Base-by-base conservation (phyloP, 53 echinoderm and acorn worm species). In the Astropecten irregularis region DNA sequence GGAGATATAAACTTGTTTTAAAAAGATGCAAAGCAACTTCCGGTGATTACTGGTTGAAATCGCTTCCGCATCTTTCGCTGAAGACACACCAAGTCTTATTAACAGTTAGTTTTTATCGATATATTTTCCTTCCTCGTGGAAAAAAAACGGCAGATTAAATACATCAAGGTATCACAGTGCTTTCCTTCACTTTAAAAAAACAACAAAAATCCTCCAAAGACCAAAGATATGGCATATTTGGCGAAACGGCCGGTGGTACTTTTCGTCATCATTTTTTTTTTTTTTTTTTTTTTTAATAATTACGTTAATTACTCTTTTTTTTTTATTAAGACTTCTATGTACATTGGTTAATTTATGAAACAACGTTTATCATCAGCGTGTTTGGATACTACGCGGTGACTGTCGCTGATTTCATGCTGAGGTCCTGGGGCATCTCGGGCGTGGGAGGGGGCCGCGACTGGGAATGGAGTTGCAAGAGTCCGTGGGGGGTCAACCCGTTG, bases 391-490 rank as follows among this genome's bases (percentile, higher is more conserved):
- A 95, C 47, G 95, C 95, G 9, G 95, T 91, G 36, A 95, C 95
- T 14, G 95, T 93, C 30, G 88, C 95, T 8, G 95, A 92, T 79
- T 95, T 95, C 91, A 95, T 77, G 39, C 93, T 93, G 51, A 95
- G 77, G 51, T 95, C 95, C 62, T 95, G 95, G 33, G 95, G 95
- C 83, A 93, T 89, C 39, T 95, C 95, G 9, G 77, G 83, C 16
- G 76, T 69, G 20, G 90, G 88, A 47, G 90, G 88, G 5, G 92
- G 69, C 13, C 85, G 57, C 16, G 85, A 70, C 30, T 86, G 83
- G 14, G 85, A 63, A 37, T 85, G 89, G 35, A 88, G 83, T n/a
- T 89, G 89, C 29, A 91, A 70, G 62, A 83, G 89, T 66, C 91
- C 93, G 21, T 67, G 93, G 23, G 66, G 91, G 36, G 67, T 81